These are phyloP conservation scores for Aspiorhynchus laticeps DNA, from an alignment of 2,113 vertebrate species.

Conservation along the genomic window DNA sequence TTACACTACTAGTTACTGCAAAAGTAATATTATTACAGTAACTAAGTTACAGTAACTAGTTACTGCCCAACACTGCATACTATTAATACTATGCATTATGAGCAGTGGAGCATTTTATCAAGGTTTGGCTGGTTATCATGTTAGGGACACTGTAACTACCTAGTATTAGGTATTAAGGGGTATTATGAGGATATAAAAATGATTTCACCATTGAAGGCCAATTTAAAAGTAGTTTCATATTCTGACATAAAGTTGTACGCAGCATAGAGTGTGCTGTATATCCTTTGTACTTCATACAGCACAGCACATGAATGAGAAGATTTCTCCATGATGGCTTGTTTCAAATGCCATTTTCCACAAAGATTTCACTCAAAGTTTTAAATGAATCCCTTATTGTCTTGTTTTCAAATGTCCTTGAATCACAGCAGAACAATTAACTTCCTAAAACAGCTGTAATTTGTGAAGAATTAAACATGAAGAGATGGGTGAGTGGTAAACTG, in stretches of 20 bases:
- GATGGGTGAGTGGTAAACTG: slow-evolving; percentile 35
- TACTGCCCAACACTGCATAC: no score
- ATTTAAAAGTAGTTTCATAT: no score
- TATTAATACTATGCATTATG: not conserved
- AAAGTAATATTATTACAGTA: no score
- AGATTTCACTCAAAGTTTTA: not conserved
- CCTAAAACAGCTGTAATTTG: slow-evolving; percentile 32
- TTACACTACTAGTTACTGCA: no score
- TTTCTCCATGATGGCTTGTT: not conserved
- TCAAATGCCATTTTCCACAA: not conserved
- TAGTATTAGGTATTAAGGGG: no score
- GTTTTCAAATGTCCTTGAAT: slow-evolving; percentile 32
- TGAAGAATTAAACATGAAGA: slow-evolving; percentile 14
- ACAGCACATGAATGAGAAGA: no score
- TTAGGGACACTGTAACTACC: not conserved
- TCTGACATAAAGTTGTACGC: no score
- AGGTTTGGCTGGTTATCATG: not conserved
- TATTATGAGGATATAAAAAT: no score
- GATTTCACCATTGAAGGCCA: no score
- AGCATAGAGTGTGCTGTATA: no score
- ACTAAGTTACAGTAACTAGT: no score
- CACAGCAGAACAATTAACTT: not conserved
- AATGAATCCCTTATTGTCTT: slow-evolving; percentile 3
- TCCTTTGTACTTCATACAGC: no score
- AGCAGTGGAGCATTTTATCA: not conserved